Conservation (phyloP, 1,140 invertebrate genomes). For the Kradibia gibbosae region DNA sequence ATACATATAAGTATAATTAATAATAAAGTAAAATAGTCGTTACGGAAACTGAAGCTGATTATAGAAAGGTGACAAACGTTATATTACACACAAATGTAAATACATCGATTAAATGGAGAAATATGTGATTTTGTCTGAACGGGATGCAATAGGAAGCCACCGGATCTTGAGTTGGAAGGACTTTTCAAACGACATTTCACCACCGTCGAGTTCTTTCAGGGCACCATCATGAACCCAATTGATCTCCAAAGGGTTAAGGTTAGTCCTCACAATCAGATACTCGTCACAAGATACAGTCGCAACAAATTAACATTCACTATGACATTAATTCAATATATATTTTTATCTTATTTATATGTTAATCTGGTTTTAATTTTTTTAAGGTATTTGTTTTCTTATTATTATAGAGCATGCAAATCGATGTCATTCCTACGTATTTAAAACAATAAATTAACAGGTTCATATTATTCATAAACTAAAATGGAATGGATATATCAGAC, state of each 20-base stretch:
- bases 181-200: slow-evolving; percentile 99
- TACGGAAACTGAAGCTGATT: slow-evolving; percentile 41
- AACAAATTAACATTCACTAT: slow-evolving; percentile 50
- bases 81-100: too few species aligned
- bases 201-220: slow-evolving; percentile 99
- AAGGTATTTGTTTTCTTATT: neutral
- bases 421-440: neutral
- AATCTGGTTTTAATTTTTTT: neutral
- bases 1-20: slow-evolving; percentile 26
- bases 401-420: neutral
- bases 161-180: slow-evolving; percentile 98
- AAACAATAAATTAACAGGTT: too few species aligned
- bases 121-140: slow-evolving; percentile 64
- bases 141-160: slow-evolving; percentile 82
- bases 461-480: too few species aligned
- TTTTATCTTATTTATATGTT: neutral
- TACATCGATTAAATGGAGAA: slow-evolving; percentile 59
- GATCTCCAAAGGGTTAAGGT: slow-evolving; percentile 99
- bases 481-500: too few species aligned
- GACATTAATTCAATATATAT: slow-evolving; percentile 7
- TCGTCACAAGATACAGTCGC: slow-evolving; percentile 52
- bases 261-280: slow-evolving; percentile 70
- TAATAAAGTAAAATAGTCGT: slow-evolving; percentile 27
- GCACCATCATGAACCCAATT: slow-evolving; percentile 99
- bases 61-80: slow-evolving; percentile 63